Conservation (phyloP, 2,888 invertebrate genomes). For the Rhamphomyia laevipes region DNA sequence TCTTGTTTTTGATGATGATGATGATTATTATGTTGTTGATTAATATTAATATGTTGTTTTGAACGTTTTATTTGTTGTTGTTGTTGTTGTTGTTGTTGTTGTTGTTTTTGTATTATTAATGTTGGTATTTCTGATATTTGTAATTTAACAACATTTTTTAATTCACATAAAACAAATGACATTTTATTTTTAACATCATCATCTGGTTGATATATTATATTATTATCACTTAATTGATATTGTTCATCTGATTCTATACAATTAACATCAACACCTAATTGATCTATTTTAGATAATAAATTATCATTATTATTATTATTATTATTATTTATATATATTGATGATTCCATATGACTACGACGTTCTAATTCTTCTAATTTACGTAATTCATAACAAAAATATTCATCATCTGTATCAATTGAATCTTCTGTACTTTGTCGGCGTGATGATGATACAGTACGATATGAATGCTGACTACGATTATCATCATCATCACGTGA, state of each 20-base stretch:
- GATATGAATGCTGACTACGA: slow-evolving; percentile 75
- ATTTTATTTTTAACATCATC: slow-evolving; percentile 66
- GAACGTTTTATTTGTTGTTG: neutral
- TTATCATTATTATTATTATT: slow-evolving; percentile 8
- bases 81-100: slow-evolving; percentile 17
- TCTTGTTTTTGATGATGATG: slow-evolving; percentile 17
- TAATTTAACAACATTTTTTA: slow-evolving; percentile 54
- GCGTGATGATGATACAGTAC: slow-evolving; percentile 77
- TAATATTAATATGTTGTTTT: neutral
- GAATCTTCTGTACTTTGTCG: slow-evolving; percentile 87
- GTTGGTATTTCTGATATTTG: slow-evolving; percentile 24
- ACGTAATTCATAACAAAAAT: slow-evolving; percentile 80
- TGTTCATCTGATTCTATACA: slow-evolving; percentile 7
- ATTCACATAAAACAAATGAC: slow-evolving; percentile 65
- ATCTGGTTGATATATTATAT: slow-evolving; percentile 46
- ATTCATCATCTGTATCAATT: slow-evolving; percentile 87
- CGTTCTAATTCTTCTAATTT: slow-evolving; percentile 79
- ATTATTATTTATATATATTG: slow-evolving; percentile 14
- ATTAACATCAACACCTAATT: slow-evolving; percentile 35
- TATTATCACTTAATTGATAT: slow-evolving; percentile 27
- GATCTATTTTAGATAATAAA: slow-evolving; percentile 30
- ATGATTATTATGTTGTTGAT: neutral
- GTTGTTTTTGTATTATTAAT: slow-evolving; percentile 1
- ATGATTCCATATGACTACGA: slow-evolving; percentile 51
- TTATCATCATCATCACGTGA: slow-evolving; percentile 73